These are phyloP conservation scores for Perizoma affinitatum DNA, from an alignment of 2,888 invertebrate species.

Conservation along the genomic window DNA sequence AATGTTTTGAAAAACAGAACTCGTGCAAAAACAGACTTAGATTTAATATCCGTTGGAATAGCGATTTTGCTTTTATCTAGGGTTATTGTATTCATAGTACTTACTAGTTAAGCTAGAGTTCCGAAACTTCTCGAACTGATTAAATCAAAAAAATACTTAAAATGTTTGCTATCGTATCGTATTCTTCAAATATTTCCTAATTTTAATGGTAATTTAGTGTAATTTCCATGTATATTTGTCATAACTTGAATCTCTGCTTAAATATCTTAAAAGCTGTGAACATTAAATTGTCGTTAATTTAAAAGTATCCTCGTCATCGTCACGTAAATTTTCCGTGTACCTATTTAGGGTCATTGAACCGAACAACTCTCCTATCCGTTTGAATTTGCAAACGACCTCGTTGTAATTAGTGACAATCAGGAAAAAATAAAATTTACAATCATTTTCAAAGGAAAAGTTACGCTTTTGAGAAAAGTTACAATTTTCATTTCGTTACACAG, in stretches of 20 bases:
- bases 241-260: neutral
- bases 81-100: too few species aligned
- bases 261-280: conserved; percentile 22
- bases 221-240: too few species aligned
- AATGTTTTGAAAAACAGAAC: too few species aligned
- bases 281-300: conserved; percentile 34
- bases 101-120: too few species aligned
- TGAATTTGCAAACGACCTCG: conserved; percentile 60
- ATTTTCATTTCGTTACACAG: conserved; percentile 16
- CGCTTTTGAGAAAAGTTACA: conserved; percentile 20
- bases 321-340: conserved; percentile 44
- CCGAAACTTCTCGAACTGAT: too few species aligned
- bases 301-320: conserved; percentile 38
- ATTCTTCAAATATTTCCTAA: too few species aligned
- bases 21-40: too few species aligned
- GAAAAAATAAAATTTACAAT: conserved; percentile 58
- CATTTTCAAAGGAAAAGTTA: conserved; percentile 61
- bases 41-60: too few species aligned
- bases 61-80: too few species aligned
- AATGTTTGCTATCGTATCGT: too few species aligned
- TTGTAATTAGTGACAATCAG: conserved; percentile 78
- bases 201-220: too few species aligned
- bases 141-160: too few species aligned
- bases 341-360: conserved; percentile 70
- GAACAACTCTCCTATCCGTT: conserved; percentile 50